Evolutionary conservation across 53 echinoderm and acorn worm genomes (phyloP).

Genomic region (Apostichopus leukothele): DNA sequence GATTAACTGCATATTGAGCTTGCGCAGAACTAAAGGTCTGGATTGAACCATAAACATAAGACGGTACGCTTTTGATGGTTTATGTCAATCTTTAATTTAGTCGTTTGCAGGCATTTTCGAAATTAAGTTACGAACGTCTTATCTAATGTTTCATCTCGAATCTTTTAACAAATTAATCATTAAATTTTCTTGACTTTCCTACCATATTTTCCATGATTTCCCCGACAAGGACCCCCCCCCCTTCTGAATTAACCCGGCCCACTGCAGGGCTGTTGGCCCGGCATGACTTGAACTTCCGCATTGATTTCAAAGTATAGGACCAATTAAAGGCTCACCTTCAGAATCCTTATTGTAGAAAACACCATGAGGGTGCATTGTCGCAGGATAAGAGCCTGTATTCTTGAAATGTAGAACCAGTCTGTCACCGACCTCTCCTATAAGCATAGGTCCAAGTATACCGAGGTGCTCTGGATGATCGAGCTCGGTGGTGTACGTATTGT

Average conservation of each 20-base stretch:
- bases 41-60: too few species aligned
- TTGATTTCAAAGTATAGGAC: too few species aligned
- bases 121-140: too few species aligned
- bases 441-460: constrained; percentile 67
- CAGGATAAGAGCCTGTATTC: constrained; percentile 55
- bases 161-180: too few species aligned
- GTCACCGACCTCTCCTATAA: constrained; percentile 68
- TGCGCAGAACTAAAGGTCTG: too few species aligned
- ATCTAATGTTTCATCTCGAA: too few species aligned
- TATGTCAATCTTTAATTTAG: too few species aligned
- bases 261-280: not conserved
- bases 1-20: too few species aligned
- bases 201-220: too few species aligned
- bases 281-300: not conserved
- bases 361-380: constrained; percentile 75
- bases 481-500: constrained; percentile 53
- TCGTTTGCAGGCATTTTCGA: too few species aligned
- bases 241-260: not conserved
- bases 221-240: not conserved
- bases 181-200: too few species aligned
- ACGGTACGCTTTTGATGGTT: too few species aligned
- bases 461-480: constrained; percentile 52
- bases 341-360: constrained; percentile 65
- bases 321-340: constrained; percentile 45
- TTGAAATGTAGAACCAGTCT: constrained; percentile 62